Base-by-base conservation (phyloP, 2,113 vertebrate species). In the Chionodraco myersi region DNA sequence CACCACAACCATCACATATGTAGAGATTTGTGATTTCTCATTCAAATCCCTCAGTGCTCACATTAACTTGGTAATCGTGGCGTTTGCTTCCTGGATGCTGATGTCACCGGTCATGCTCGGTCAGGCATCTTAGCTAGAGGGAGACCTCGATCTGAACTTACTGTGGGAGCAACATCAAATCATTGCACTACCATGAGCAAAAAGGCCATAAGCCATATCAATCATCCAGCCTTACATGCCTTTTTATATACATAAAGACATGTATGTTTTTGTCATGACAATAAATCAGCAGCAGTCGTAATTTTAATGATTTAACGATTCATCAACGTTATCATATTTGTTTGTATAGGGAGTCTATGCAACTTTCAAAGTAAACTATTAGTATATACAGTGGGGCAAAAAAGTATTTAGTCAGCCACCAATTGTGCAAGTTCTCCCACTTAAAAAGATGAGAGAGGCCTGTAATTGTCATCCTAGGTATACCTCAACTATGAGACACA, bases 41-140 rank as follows among this genome's bases (percentile, higher is more conserved):
- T 26, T 23, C 5, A 36, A 58, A 62, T 56, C 10, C 26, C 58
- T 58, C 7, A 13, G 51, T 54, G 51, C 15, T 51, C 41, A 30
- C 11, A 34, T 45, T n/a, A 9, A 6, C 71, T 71, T 52, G 44
- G 45, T 57, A 30, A 8, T 16, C 4, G 1, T 23, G 44, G 44
- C 2, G 3, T 60, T 41, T 36, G 23, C 34, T 45, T 8, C 12
- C 34, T 66, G 41, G 48, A 60, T 52, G 45, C 59, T 16, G 30
- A 47, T 61, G 64, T 36, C 51, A 18, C 41, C 23, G 34, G 23
- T 15, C 59, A 21, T 51, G 44, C 41, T 59, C 6, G 62, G 52
- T 63, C 52, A 64, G 69, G 5, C 63, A 41, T 66, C 49, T 62
- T 51, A 68, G 15, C 30, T 23, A 10, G 8, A 63, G 41, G 23